A percentile compares a stretch with the other conserved stretches of the same genome.
Conservation (phyloP, 2,797 vertebrate species). For the Telmatherina bonti region DNA sequence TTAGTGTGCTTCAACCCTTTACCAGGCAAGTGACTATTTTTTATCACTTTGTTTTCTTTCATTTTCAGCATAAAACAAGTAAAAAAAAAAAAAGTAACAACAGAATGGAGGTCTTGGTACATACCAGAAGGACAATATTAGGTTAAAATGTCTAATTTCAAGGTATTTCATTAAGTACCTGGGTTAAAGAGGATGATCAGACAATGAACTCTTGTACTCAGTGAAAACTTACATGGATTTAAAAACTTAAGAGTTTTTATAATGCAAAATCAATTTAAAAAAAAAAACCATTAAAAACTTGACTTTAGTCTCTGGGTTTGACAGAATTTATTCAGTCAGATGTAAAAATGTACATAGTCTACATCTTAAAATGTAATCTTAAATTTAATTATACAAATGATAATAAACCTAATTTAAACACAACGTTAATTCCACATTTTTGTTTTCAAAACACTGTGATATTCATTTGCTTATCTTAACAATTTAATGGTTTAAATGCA, state of each 20-base stretch:
- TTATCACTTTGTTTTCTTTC: too few relatives aligned
- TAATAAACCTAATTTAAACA: neutral
- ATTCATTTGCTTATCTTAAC: neutral
- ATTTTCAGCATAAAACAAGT: too few relatives aligned
- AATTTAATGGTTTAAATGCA: slow-evolving; percentile 3
- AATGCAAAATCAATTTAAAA: too few relatives aligned
- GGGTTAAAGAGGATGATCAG: neutral
- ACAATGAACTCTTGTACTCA: neutral
- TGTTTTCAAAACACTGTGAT: neutral
- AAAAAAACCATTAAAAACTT: neutral
- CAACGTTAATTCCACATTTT: neutral
- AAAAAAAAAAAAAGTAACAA: too few relatives aligned
- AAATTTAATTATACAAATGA: slow-evolving; percentile 3
- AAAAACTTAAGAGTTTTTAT: neutral
- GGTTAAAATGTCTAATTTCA: too few relatives aligned
- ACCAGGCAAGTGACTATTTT: too few relatives aligned
- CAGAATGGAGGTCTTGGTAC: too few relatives aligned
- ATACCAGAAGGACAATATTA: too few relatives aligned
- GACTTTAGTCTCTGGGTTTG: neutral
- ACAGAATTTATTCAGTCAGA: slow-evolving; percentile 9
- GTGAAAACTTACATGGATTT: neutral
- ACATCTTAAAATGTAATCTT: slow-evolving; percentile 7
- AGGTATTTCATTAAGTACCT: too few relatives aligned
- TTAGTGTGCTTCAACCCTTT: neutral
- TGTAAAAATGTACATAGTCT: neutral